A percentile compares a stretch with the other conserved stretches of the same genome.
phyloP scores from a whole-genome alignment of 2,888 invertebrate genomes.

The Ceramica pisi region DNA sequence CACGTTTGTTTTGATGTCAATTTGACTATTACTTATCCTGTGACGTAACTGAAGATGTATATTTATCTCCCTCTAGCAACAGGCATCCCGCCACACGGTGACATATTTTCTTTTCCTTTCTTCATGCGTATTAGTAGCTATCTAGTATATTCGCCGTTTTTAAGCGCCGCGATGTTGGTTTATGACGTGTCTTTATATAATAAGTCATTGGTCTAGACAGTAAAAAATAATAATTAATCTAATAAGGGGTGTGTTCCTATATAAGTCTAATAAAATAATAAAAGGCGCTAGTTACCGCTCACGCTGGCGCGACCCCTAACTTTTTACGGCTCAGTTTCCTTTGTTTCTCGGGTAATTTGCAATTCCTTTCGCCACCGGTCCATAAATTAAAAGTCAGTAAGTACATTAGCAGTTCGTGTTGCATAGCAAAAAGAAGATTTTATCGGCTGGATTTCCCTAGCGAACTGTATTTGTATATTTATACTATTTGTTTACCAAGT shows the following conservation, averaged over 20 bases:
- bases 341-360: conserved; percentile 44
- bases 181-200: too few relatives aligned
- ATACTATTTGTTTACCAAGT: conserved; percentile 10
- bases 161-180: too few relatives aligned
- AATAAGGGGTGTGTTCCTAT: conserved; percentile 31
- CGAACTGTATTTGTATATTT: not conserved
- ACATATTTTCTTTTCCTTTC: too few relatives aligned
- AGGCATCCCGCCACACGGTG: too few relatives aligned
- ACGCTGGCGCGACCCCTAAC: conserved; percentile 12
- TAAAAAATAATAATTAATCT: conserved; percentile 19
- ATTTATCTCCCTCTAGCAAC: too few relatives aligned
- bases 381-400: conserved; percentile 42
- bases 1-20: too few relatives aligned
- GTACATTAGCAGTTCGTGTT: conserved; percentile 28
- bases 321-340: conserved; percentile 34
- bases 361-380: conserved; percentile 37
- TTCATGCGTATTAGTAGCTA: too few relatives aligned
- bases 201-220: too few relatives aligned
- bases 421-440: conserved; percentile 17
- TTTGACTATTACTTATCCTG: too few relatives aligned
- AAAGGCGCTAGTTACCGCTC: conserved; percentile 42
- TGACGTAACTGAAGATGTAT: too few relatives aligned
- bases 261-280: conserved; percentile 30
- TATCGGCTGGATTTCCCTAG: conserved; percentile 25
- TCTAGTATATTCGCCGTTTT: too few relatives aligned